Percentiles rank a stretch among this genome's conserved stretches.
These are phyloP conservation scores for Drosophila gaucha DNA, from an alignment of 2,888 invertebrate genomes.

Conservation along the genomic window DNA sequence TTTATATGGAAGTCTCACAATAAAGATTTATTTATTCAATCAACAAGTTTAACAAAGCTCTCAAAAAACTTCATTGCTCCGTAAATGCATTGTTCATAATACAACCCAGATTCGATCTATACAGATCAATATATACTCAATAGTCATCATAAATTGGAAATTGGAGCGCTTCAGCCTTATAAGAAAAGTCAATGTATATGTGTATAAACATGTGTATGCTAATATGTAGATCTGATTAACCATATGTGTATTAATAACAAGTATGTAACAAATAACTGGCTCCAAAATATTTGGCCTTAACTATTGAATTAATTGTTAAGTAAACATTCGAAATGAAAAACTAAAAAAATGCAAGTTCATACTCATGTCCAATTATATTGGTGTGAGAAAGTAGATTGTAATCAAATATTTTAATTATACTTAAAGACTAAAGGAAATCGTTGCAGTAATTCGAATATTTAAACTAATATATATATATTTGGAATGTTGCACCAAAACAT, in stretches of 20 bases:
- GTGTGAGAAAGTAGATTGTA: slow-evolving; percentile 23
- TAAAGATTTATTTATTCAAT: slow-evolving; percentile 36
- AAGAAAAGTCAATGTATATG: neutral
- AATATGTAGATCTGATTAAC: slow-evolving; percentile 28
- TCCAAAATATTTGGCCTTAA: slow-evolving; percentile 27
- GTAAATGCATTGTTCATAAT: neutral
- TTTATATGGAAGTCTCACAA: slow-evolving; percentile 22
- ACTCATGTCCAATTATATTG: slow-evolving; percentile 28
- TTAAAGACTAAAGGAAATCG: slow-evolving; percentile 3
- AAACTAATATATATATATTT: slow-evolving; percentile 9
- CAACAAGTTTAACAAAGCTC: slow-evolving; percentile 3
- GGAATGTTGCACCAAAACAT: neutral
- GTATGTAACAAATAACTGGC: slow-evolving; percentile 39
- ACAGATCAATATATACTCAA: neutral
- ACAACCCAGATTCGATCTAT: too few relatives aligned
- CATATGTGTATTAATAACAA: slow-evolving; percentile 31
- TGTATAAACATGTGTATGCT: slow-evolving; percentile 16
- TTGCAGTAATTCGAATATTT: slow-evolving; percentile 4
- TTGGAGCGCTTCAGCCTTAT: slow-evolving; percentile 5
- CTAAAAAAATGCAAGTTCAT: slow-evolving; percentile 12
- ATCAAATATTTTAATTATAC: slow-evolving; percentile 16
- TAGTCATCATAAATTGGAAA: neutral
- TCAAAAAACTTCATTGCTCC: slow-evolving; percentile 2
- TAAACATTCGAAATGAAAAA: slow-evolving; percentile 14
- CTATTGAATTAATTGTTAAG: slow-evolving; percentile 50